phyloP scores from a whole-genome alignment of 30 jellyfish, hydroid and myxozoan genomes.

The Mastigias papua region DNA sequence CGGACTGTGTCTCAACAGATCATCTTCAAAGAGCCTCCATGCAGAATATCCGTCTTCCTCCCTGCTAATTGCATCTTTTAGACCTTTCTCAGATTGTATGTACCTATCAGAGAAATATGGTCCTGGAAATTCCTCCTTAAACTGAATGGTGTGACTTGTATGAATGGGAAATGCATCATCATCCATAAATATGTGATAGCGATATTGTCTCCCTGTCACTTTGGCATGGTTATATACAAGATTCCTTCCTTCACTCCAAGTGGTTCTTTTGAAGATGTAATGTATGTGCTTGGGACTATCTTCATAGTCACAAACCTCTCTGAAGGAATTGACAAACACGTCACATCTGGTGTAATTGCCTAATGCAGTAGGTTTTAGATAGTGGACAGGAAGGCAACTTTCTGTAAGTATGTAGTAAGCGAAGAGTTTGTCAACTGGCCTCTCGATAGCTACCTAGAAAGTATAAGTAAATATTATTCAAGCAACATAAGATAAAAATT shows the following conservation, averaged over 20 bases:
- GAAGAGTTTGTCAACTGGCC: slow-evolving; percentile 66
- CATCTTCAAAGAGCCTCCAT: slow-evolving; percentile 73
- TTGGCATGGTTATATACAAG: slow-evolving; percentile 30
- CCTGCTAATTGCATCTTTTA: slow-evolving; percentile 25
- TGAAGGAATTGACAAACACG: slow-evolving; percentile 62
- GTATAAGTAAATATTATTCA: no score
- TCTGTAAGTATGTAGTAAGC: slow-evolving; percentile 74
- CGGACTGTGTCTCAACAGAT: slow-evolving; percentile 59
- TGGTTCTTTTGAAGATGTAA: slow-evolving; percentile 51
- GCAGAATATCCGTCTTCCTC: slow-evolving; percentile 49
- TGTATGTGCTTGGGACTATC: slow-evolving; percentile 37
- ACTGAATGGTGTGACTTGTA: slow-evolving; percentile 36
- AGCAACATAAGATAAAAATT: no score
- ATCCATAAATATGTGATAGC: slow-evolving; percentile 72
- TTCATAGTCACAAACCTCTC: slow-evolving; percentile 39
- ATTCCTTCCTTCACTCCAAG: slow-evolving; percentile 74
- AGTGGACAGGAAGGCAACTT: slow-evolving; percentile 55
- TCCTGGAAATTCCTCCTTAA: slow-evolving; percentile 10
- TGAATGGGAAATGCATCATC: slow-evolving; percentile 63
- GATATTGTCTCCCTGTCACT: slow-evolving; percentile 8
- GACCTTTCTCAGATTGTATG: slow-evolving; percentile 43
- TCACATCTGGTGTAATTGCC: slow-evolving; percentile 62
- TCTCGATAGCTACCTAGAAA: no score
- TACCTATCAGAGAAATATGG: neutral
- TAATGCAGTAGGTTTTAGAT: slow-evolving; percentile 20